phyloP scores from a whole-genome alignment of 2,797 vertebrate species.

The Takifugu rubripes region DNA sequence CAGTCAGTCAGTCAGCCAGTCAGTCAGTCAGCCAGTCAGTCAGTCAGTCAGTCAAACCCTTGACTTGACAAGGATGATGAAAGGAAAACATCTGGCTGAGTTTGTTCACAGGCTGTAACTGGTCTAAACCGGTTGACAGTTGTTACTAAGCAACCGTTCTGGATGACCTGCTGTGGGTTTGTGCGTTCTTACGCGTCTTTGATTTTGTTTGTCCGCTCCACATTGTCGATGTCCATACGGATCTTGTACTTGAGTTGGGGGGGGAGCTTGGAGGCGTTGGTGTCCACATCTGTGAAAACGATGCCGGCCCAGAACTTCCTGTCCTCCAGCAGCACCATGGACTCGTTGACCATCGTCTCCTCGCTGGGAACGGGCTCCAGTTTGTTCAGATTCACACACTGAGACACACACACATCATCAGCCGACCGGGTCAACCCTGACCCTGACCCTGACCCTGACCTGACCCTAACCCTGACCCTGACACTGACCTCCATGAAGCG shows the following conservation, averaged over 20 bases:
- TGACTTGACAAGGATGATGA: not conserved
- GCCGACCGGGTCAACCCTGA: too few relatives aligned
- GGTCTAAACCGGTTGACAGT: too few relatives aligned
- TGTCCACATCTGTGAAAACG: conserved; percentile 82
- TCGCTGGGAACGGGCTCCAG: conserved; percentile 86
- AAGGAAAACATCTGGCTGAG: too few relatives aligned
- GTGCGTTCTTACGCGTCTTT: conserved; percentile 84
- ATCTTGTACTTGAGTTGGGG: conserved; percentile 91
- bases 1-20: too few relatives aligned
- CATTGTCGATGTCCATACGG: conserved; percentile 98
- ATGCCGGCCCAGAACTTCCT: conserved; percentile 94
- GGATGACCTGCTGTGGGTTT: not conserved
- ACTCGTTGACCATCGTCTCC: conserved; percentile 84
- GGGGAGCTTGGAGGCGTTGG: conserved; percentile 79
- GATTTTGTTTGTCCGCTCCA: conserved; percentile 97
- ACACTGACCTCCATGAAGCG: conserved; percentile 91
- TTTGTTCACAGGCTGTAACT: too few relatives aligned
- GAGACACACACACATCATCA: conserved; percentile 2
- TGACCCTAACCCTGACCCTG: not conserved
- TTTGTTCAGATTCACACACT: conserved; percentile 96
- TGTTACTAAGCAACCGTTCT: too few relatives aligned
- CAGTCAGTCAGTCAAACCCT: not conserved
- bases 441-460: too few relatives aligned
- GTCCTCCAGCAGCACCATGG: conserved; percentile 87
- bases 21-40: too few relatives aligned